phyloP scores from a whole-genome alignment of 2,113 vertebrate species.

The Vireo altiloquus region DNA sequence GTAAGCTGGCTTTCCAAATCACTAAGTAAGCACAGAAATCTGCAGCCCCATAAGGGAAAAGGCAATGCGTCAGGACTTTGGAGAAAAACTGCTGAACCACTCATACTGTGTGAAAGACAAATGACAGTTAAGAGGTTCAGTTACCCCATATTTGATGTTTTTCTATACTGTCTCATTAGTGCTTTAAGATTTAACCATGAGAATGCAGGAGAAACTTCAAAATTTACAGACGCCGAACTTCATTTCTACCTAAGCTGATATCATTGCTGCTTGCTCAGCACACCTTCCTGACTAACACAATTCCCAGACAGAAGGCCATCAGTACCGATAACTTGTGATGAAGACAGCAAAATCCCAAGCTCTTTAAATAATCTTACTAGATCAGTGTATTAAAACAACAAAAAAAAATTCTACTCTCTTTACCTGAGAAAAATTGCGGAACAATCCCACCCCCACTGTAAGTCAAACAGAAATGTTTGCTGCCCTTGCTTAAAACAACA shows the following conservation, averaged over 20 bases:
- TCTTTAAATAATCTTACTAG: background rate
- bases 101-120: background rate
- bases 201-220: background rate
- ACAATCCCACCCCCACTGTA: background rate
- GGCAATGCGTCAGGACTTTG: background rate
- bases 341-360: background rate
- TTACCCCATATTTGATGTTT: background rate
- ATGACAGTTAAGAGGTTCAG: background rate
- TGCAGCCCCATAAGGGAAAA: background rate
- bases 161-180: background rate
- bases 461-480: background rate
- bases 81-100: conserved; percentile 17
- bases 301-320: background rate
- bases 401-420: background rate
- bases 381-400: background rate
- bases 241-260: background rate
- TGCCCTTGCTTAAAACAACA: background rate
- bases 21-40: background rate
- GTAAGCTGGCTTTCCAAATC: conserved; percentile 13
- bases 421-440: background rate
- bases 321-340: background rate
- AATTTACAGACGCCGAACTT: background rate
- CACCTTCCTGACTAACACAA: background rate
- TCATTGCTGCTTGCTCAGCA: background rate
- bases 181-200: background rate